A percentile compares a stretch with the other conserved stretches of the same genome.
phyloP scores from a whole-genome alignment of 2,797 vertebrate species.

The Notamacropus eugenii region DNA sequence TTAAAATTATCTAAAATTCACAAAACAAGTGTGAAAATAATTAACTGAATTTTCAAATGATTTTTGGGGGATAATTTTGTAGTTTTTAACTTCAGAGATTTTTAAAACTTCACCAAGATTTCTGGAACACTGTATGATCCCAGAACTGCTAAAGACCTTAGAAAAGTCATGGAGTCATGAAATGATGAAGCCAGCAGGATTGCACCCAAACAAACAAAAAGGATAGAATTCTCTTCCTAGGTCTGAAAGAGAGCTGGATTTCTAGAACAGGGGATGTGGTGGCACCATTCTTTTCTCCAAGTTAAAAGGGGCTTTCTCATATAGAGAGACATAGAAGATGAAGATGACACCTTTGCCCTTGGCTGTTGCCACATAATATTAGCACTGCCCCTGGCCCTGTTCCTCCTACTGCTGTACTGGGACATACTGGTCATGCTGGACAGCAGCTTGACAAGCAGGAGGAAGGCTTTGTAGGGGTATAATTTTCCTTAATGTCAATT shows the following conservation, averaged over 20 bases:
- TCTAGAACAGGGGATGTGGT: not conserved
- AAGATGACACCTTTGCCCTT: not conserved
- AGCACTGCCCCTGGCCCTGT: not conserved
- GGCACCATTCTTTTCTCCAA: not conserved
- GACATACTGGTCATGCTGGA: not conserved
- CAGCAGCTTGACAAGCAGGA: not conserved
- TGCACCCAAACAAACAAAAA: not conserved
- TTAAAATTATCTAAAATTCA: not conserved
- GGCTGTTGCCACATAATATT: not conserved
- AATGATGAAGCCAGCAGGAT: not conserved
- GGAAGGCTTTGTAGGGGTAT: not conserved
- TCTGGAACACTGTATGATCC: not conserved
- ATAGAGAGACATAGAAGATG: not conserved
- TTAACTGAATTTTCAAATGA: not conserved
- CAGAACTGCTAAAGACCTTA: not conserved
- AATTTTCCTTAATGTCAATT: not conserved
- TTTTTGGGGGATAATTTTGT: not conserved
- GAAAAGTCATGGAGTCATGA: not conserved
- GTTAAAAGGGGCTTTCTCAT: not conserved
- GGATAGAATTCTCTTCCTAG: not conserved
- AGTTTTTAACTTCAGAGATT: not conserved
- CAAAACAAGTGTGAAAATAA: not conserved
- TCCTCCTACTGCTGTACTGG: not conserved
- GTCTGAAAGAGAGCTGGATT: not conserved
- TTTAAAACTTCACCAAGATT: not conserved